Evolutionary conservation across 2,888 invertebrate species (phyloP).

Genomic region (Matsumyia berberina): DNA sequence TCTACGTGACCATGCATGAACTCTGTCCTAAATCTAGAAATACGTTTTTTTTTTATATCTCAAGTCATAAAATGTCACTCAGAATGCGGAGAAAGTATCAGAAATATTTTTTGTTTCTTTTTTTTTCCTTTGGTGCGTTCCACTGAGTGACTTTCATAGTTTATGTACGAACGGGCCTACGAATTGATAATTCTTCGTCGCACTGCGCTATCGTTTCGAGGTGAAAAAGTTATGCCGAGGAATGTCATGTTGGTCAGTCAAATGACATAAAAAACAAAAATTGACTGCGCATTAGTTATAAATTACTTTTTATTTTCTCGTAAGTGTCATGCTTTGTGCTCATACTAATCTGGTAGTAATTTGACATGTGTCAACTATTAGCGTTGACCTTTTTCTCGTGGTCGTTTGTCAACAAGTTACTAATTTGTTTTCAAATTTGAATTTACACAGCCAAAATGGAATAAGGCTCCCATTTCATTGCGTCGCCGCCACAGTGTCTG

Average conservation of each 20-base stretch:
- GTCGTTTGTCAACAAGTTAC: too few species aligned
- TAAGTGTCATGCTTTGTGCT: too few species aligned
- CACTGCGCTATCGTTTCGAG: too few species aligned
- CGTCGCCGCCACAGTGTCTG: too few species aligned
- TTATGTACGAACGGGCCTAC: not conserved
- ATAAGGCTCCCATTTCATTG: too few species aligned
- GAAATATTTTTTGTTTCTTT: conserved; percentile 18
- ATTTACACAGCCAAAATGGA: too few species aligned
- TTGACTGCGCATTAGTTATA: not conserved
- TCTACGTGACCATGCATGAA: conserved; percentile 50
- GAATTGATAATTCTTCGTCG: conserved; percentile 7
- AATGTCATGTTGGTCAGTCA: not conserved
- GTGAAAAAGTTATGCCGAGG: not conserved
- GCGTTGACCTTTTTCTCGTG: too few species aligned
- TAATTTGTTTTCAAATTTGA: too few species aligned
- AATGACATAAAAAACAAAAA: conserved; percentile 1
- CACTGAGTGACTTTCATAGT: conserved; percentile 18
- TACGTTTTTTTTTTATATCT: conserved; percentile 21
- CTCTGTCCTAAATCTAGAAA: conserved; percentile 43
- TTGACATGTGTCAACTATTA: not conserved
- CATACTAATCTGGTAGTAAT: not conserved
- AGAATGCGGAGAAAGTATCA: conserved; percentile 38
- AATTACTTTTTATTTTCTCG: too few species aligned
- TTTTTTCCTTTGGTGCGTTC: conserved; percentile 1
- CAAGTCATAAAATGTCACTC: conserved; percentile 27